These are phyloP conservation scores for Chamaea fasciata DNA, from an alignment of 2,113 vertebrate genomes.

Conservation along the genomic window DNA sequence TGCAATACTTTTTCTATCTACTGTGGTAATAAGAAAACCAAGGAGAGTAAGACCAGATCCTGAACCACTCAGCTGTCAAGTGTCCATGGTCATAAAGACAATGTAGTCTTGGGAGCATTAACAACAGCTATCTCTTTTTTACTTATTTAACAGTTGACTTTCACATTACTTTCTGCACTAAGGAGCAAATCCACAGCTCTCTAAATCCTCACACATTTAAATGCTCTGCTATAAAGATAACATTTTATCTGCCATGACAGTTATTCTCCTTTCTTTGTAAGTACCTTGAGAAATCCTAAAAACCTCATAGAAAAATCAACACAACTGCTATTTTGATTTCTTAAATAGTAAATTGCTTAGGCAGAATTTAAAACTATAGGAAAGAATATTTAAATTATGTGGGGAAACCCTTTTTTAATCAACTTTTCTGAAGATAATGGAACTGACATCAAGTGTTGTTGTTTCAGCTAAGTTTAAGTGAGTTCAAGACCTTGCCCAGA, in stretches of 20 bases:
- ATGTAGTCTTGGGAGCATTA: neutral
- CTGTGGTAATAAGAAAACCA: neutral
- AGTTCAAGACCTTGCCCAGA: conserved; percentile 34
- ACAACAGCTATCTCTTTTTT: neutral
- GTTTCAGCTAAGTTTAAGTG: neutral
- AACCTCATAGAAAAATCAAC: neutral
- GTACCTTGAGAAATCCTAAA: neutral
- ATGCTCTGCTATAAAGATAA: neutral
- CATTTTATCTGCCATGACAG: neutral
- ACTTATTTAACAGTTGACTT: neutral
- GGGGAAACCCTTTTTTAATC: neutral
- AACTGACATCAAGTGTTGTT: neutral
- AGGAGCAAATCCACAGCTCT: neutral
- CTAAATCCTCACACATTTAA: neutral
- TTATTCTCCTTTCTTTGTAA: neutral
- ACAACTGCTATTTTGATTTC: neutral
- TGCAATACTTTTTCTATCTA: neutral
- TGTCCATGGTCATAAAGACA: neutral
- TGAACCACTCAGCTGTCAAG: neutral
- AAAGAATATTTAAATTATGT: neutral
- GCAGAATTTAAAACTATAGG: neutral
- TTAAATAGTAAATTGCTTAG: neutral
- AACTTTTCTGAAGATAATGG: neutral
- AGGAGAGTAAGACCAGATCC: neutral
- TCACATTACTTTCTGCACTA: neutral